Evolutionary conservation across 2,113 vertebrate species (phyloP).

Genomic region (Collichthys lucidus): DNA sequence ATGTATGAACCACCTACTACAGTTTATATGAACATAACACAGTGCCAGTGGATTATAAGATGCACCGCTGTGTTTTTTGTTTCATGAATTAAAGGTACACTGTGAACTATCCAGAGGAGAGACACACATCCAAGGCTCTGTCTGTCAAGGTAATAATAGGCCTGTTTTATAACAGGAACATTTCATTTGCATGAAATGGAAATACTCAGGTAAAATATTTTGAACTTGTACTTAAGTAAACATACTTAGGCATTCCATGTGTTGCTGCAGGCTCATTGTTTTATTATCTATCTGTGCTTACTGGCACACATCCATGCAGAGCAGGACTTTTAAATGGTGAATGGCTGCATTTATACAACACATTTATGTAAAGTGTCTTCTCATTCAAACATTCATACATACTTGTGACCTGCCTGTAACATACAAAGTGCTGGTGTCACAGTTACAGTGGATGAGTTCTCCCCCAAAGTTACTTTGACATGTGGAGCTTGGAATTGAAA

Average conservation of each 20-base stretch:
- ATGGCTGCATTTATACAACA: background rate
- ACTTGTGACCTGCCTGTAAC: background rate
- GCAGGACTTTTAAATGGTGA: background rate
- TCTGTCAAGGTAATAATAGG: slow-evolving; percentile 84
- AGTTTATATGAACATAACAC: background rate
- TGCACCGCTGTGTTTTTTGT: background rate
- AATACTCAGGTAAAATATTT: too few relatives aligned
- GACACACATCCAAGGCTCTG: slow-evolving; percentile 80
- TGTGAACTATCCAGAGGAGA: slow-evolving; percentile 84
- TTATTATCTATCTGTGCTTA: background rate
- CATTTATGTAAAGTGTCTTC: background rate
- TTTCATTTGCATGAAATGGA: too few relatives aligned
- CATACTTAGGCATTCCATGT: too few relatives aligned
- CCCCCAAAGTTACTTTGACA: too few relatives aligned
- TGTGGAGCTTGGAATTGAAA: too few relatives aligned
- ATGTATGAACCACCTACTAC: background rate
- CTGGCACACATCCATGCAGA: background rate
- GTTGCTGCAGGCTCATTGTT: too few relatives aligned
- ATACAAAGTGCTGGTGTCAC: background rate
- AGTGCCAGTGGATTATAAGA: background rate
- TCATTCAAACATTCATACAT: background rate
- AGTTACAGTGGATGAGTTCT: too few relatives aligned
- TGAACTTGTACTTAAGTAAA: too few relatives aligned
- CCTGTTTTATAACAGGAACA: too few relatives aligned
- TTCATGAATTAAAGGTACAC: slow-evolving; percentile 85